Evolutionary conservation across 1,140 invertebrate genomes (phyloP).

Genomic region (Papilio dardanus): DNA sequence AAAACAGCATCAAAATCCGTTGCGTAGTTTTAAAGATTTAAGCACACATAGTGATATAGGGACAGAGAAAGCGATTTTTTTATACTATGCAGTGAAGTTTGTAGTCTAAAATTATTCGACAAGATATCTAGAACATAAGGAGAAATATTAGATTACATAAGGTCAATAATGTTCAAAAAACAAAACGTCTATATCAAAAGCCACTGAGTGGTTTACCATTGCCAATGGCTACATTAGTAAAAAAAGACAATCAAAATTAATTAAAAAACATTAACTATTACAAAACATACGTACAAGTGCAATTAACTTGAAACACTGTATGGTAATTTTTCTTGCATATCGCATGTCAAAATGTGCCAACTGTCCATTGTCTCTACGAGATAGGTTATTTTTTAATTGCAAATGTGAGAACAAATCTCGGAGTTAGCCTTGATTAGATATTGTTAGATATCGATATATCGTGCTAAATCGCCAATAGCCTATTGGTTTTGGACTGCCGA

Average conservation of each 20-base stretch:
- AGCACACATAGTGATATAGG: no score
- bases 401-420: conserved; percentile 44
- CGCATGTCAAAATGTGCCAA: conserved; percentile 39
- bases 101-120: no score
- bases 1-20: no score
- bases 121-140: no score
- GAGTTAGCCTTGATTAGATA: conserved; percentile 49
- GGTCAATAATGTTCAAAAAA: background rate
- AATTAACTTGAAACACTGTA: conserved; percentile 21
- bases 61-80: no score
- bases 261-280: conserved; percentile 19
- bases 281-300: background rate
- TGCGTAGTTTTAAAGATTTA: no score
- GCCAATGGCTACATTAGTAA: background rate
- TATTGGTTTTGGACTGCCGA: no score
- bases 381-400: conserved; percentile 45
- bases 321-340: conserved; percentile 42
- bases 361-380: conserved; percentile 41
- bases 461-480: no score
- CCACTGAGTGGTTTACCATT: background rate
- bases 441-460: conserved; percentile 51
- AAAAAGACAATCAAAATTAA: conserved; percentile 15
- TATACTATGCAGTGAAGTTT: no score
- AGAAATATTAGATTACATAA: background rate
- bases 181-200: no score